Conservation (phyloP, 2,888 invertebrate species). For the Platycheirus rosarum region DNA sequence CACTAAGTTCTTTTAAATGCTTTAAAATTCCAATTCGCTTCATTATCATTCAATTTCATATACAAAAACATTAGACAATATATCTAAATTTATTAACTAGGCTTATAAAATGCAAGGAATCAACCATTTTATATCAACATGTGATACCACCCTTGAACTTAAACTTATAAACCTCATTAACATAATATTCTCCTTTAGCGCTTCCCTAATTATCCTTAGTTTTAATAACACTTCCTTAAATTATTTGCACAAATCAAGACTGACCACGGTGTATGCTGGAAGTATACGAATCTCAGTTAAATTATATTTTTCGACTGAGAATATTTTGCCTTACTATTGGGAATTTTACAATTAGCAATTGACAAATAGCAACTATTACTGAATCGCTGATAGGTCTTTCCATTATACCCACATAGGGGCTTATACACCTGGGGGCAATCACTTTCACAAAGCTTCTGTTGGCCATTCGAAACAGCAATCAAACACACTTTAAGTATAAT, state of each 20-base stretch:
- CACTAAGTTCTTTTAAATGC: no score
- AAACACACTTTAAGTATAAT: constrained; percentile 9
- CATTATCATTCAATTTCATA: no score
- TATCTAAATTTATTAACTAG: no score
- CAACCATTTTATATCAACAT: no score
- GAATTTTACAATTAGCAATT: constrained; percentile 7
- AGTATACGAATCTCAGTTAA: neutral
- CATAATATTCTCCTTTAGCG: no score
- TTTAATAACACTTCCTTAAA: no score
- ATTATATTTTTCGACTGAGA: neutral
- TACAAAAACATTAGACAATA: no score
- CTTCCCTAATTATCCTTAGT: no score
- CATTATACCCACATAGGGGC: neutral
- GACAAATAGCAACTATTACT: constrained; percentile 12
- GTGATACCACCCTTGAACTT: no score
- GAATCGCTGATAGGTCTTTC: neutral
- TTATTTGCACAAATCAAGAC: neutral
- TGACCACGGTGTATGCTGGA: constrained; percentile 10
- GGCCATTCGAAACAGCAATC: neutral
- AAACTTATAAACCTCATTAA: no score
- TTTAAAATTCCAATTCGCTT: no score
- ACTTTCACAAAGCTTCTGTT: neutral
- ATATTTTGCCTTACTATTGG: neutral
- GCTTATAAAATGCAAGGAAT: no score
- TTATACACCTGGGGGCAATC: neutral